A percentile compares a stretch with the other conserved stretches of the same genome.
Evolutionary conservation across 35 echinoderm and acorn worm genomes (phyloP).

Genomic region (Amphiura filiformis): DNA sequence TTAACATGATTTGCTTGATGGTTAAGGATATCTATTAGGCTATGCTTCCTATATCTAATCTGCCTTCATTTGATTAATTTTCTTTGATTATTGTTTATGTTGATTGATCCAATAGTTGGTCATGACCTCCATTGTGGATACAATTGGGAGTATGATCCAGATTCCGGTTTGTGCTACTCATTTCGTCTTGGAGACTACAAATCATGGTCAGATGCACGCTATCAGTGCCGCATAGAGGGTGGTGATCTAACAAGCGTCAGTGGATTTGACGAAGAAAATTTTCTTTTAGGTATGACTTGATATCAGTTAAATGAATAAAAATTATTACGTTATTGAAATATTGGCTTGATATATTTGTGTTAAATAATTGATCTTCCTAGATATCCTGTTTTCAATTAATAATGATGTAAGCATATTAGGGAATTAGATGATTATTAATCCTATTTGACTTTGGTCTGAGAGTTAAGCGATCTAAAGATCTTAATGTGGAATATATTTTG

Average conservation of each 20-base stretch:
- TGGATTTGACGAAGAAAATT: neutral
- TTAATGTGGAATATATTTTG: too few relatives aligned
- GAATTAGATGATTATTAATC: too few relatives aligned
- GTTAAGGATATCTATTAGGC: neutral
- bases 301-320: neutral
- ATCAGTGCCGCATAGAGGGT: slow-evolving; percentile 40
- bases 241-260: slow-evolving; percentile 62
- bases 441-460: too few relatives aligned
- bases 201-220: slow-evolving; percentile 40
- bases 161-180: slow-evolving; percentile 54
- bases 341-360: neutral
- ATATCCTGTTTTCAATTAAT: too few relatives aligned
- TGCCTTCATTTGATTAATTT: too few relatives aligned
- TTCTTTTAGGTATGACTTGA: neutral
- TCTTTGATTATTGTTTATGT: too few relatives aligned
- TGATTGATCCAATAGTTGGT: slow-evolving; percentile 48
- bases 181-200: slow-evolving; percentile 42
- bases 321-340: neutral
- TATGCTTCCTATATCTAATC: too few relatives aligned
- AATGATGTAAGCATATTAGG: too few relatives aligned
- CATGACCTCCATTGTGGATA: slow-evolving; percentile 59
- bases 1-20: too few relatives aligned
- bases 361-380: too few relatives aligned
- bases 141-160: slow-evolving; percentile 67
- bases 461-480: too few relatives aligned